phyloP scores from a whole-genome alignment of 2,888 invertebrate species.

The Pachydiplax longipennis region DNA sequence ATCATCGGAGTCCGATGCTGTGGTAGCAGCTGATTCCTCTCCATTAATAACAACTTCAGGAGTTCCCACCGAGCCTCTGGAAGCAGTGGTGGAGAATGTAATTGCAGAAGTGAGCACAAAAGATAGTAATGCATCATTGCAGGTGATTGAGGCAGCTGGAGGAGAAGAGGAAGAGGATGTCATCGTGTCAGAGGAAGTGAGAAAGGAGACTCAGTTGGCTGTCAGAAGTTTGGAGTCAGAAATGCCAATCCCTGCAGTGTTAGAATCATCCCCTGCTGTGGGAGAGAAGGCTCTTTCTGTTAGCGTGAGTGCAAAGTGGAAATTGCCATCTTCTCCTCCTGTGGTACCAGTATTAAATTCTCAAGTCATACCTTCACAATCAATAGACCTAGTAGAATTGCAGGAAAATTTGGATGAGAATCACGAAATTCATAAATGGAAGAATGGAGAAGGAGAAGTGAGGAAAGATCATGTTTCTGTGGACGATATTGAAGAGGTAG shows the following conservation, averaged over 20 bases:
- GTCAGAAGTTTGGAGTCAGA: constrained; percentile 77
- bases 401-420: constrained; percentile 13
- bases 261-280: constrained; percentile 27
- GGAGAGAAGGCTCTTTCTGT: constrained; percentile 1
- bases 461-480: constrained; percentile 60
- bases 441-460: constrained; percentile 48
- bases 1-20: constrained; percentile 23
- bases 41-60: not conserved
- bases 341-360: not conserved
- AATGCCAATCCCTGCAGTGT: constrained; percentile 37
- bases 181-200: constrained; percentile 72
- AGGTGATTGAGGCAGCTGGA: constrained; percentile 1
- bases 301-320: constrained; percentile 27
- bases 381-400: constrained; percentile 24
- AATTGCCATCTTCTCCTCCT: constrained; percentile 10
- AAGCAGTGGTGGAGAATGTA: constrained; percentile 19
- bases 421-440: constrained; percentile 6
- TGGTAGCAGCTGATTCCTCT: not conserved
- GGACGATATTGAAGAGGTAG: constrained; percentile 6
- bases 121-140: constrained; percentile 60
- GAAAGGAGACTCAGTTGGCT: constrained; percentile 84
- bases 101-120: constrained; percentile 58
- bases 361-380: not conserved
- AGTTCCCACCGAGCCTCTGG: constrained; percentile 46
- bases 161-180: constrained; percentile 59